A percentile compares a stretch with the other conserved stretches of the same genome.
Evolutionary conservation across 1,140 invertebrate genomes (phyloP).

Genomic region (Drosophila paulistorum): DNA sequence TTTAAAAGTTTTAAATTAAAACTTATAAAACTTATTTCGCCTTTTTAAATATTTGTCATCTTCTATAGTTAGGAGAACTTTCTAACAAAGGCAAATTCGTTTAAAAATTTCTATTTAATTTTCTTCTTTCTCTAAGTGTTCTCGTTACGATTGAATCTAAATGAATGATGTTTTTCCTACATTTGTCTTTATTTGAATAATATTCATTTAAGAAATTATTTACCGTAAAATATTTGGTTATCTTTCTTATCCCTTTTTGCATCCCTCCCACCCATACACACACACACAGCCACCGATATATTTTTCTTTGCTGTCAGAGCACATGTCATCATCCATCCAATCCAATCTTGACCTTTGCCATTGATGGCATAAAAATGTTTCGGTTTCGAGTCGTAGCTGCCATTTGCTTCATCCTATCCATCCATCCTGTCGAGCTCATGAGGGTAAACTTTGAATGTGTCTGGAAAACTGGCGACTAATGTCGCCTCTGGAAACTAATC

Average conservation of each 20-base stretch:
- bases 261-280: too few species aligned
- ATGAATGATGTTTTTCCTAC: neutral
- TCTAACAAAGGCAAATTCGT: too few species aligned
- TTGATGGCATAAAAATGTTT: conserved; percentile 13
- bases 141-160: too few species aligned
- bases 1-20: too few species aligned
- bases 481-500: conserved; percentile 20
- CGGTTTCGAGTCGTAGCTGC: conserved; percentile 5
- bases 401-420: neutral
- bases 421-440: neutral
- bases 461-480: conserved; percentile 21
- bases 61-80: too few species aligned
- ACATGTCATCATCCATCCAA: conserved; percentile 12
- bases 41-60: too few species aligned
- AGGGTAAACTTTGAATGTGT: conserved; percentile 21
- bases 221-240: conserved; percentile 7
- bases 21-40: too few species aligned
- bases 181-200: neutral
- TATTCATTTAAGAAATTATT: conserved; percentile 6
- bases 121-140: neutral
- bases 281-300: too few species aligned
- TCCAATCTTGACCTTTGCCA: conserved; percentile 11
- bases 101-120: neutral
- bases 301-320: neutral
- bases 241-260: neutral